Conservation (phyloP, 2,113 vertebrate genomes). For the Leucosticte australis region DNA sequence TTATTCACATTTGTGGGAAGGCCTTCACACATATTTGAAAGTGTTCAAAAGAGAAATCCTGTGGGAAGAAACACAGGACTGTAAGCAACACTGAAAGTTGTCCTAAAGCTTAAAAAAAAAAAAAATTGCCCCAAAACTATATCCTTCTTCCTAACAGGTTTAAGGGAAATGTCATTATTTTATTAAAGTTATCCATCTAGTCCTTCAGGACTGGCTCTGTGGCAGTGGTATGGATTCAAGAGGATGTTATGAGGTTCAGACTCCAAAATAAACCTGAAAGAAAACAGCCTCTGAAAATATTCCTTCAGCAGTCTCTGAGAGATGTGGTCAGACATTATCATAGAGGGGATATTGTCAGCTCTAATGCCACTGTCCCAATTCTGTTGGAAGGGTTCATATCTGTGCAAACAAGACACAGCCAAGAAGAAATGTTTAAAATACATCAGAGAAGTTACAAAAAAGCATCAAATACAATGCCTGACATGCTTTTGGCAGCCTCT, state of each 20-base stretch:
- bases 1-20: background rate
- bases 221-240: background rate
- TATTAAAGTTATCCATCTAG: constrained; percentile 43
- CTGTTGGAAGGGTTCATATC: background rate
- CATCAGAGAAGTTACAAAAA: background rate
- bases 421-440: background rate
- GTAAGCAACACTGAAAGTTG: background rate
- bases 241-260: background rate
- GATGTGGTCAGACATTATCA: background rate
- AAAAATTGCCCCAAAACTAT: background rate
- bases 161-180: constrained; percentile 44
- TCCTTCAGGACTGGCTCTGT: background rate
- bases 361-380: background rate
- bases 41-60: background rate
- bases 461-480: background rate
- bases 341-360: background rate
- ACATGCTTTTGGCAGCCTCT: background rate
- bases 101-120: background rate
- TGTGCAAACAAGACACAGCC: background rate
- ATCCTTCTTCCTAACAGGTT: constrained; percentile 34
- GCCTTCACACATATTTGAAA: background rate
- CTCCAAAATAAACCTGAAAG: background rate
- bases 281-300: background rate
- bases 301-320: background rate
- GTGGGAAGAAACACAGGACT: background rate